Conservation (phyloP, 2,797 vertebrate species). For the Alouatta caraya region DNA sequence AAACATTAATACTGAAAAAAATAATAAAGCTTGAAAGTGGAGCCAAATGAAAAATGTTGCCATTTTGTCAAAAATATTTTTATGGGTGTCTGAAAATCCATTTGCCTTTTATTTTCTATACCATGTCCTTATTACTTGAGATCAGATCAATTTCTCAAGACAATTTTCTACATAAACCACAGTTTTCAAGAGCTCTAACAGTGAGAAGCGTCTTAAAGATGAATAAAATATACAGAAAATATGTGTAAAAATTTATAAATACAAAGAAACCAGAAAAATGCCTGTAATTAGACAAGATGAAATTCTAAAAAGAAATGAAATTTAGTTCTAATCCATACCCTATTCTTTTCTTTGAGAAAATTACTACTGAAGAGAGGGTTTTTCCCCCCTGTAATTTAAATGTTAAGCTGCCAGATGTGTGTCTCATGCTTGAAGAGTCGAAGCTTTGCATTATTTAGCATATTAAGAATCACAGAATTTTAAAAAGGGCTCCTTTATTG, state of each 20-base stretch:
- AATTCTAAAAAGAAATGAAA: slow-evolving; percentile 94
- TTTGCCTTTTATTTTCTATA: slow-evolving; percentile 79
- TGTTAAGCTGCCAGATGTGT: slow-evolving; percentile 99
- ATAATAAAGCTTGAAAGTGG: slow-evolving; percentile 67
- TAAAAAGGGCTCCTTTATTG: slow-evolving; percentile 99
- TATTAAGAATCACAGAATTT: slow-evolving; percentile 99
- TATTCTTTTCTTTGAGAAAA: slow-evolving; percentile 93
- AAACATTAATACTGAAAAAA: slow-evolving; percentile 65
- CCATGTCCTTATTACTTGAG: slow-evolving; percentile 79
- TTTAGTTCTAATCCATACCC: slow-evolving; percentile 93
- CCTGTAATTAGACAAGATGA: slow-evolving; percentile 92
- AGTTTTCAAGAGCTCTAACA: slow-evolving; percentile 78
- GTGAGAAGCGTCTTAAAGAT: slow-evolving; percentile 82
- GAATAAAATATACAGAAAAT: slow-evolving; percentile 83
- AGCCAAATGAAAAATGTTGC: slow-evolving; percentile 69
- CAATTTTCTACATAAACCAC: slow-evolving; percentile 79
- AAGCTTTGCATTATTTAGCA: slow-evolving; percentile 99
- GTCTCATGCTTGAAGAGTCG: slow-evolving; percentile 99
- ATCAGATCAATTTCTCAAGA: slow-evolving; percentile 80
- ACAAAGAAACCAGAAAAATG: slow-evolving; percentile 84
- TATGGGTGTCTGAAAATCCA: slow-evolving; percentile 70
- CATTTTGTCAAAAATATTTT: slow-evolving; percentile 75
- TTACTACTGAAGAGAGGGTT: slow-evolving; percentile 93
- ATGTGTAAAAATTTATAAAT: slow-evolving; percentile 82
- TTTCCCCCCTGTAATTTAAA: slow-evolving; percentile 96